Base-by-base conservation (phyloP, 2,888 invertebrate species). In the Perizoma affinitatum region DNA sequence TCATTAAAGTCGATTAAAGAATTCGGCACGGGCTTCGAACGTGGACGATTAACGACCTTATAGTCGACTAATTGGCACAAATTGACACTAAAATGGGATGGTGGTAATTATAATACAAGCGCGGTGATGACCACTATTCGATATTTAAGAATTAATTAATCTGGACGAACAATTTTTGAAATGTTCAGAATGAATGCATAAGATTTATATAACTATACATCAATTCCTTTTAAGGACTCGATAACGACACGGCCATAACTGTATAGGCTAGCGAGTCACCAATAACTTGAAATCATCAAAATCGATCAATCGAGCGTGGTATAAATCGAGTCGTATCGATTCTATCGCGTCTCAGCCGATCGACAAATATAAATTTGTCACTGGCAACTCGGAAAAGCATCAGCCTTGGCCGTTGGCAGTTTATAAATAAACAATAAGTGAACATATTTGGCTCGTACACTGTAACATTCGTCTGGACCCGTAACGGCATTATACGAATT, bases 361-460 rank as follows among this genome's bases (percentile, higher is more conserved):
- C 89, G 87, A 88, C 88, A 87, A 89, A 90, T 91, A 91, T 91
- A 92, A 90, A 91, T 92, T 91, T 90, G 90, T 90, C 91, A 90
- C 82, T 78, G 86, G 77, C 75, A 75, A 82, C 77, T 83, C 73
- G 84, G 87, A 86, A 90, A 89, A 88, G 86, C 83, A 44, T 45
- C 47, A 34, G 74, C 73, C 75, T n/a, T 73, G 74, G 74, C 63
- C 72, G 73, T 78, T 58, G 77, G 79, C 73, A 81, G 79, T 87
- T 91, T 90, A 91, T 90, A 90, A 90, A 92, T 92, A 92, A 92
- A 90, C 86, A 91, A 90, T 90, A 90, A 85, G 79, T 78, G 72
- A 66, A 87, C 87, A 72, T 88, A 84, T 84, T 84, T 83, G 88
- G 88, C 68, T 60, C 62, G 80, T 67, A 72, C 79, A 80, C 83